A percentile compares a stretch with the other conserved stretches of the same genome.
These are phyloP conservation scores for Carterocephalus palaemon DNA, from an alignment of 2,888 invertebrate species.

Conservation along the genomic window DNA sequence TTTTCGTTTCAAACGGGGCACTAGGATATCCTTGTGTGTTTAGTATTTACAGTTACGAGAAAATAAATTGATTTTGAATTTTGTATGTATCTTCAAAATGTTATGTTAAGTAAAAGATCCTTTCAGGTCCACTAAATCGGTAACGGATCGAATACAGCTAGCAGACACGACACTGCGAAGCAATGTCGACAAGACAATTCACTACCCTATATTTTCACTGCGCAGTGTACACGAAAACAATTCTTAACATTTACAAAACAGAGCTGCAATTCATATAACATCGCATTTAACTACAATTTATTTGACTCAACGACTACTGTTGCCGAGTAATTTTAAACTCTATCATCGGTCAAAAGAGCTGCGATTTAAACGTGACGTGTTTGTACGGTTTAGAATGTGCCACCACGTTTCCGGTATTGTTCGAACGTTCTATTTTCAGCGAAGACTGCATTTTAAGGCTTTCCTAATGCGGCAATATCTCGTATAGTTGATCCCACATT, in stretches of 20 bases:
- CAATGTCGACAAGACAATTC: slow-evolving; percentile 9
- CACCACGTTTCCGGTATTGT: slow-evolving; percentile 18
- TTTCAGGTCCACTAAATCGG: too few species aligned
- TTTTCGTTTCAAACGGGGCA: too few species aligned
- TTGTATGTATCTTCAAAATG: too few species aligned
- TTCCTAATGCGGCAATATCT: slow-evolving; percentile 15
- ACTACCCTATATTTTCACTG: slow-evolving; percentile 8
- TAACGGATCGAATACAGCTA: too few species aligned
- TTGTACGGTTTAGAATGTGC: slow-evolving; percentile 6
- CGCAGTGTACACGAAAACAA: slow-evolving; percentile 12
- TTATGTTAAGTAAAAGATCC: too few species aligned
- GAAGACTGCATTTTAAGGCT: slow-evolving; percentile 20
- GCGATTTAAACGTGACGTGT: not conserved
- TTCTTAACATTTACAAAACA: slow-evolving; percentile 9
- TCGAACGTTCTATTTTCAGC: slow-evolving; percentile 7
- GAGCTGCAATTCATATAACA: slow-evolving; percentile 15
- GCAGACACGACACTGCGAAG: too few species aligned
- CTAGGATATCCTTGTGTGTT: too few species aligned
- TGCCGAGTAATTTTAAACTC: slow-evolving; percentile 12
- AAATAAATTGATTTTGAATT: too few species aligned
- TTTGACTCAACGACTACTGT: slow-evolving; percentile 9
- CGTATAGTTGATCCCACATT: slow-evolving; percentile 17
- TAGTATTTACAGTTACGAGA: too few species aligned
- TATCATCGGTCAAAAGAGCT: slow-evolving; percentile 12
- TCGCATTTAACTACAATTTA: slow-evolving; percentile 13